Evolutionary conservation across 2,888 invertebrate species (phyloP), one percentile per base, ranked within the genome.

Genomic region (Thyatira batis): DNA sequence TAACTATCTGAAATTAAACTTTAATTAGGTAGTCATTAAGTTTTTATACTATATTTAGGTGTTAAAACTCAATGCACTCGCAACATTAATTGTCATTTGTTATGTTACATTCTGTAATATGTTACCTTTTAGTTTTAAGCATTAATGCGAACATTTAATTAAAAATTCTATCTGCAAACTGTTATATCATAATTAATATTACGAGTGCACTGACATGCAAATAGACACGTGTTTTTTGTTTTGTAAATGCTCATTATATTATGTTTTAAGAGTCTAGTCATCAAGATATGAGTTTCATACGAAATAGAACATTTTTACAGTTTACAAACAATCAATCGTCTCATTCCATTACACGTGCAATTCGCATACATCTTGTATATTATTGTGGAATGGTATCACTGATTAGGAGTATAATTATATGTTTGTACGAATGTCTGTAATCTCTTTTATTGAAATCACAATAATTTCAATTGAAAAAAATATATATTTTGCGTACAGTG

Each of bases 211-310:
- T 69, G 73, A 61, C 53, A 58, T 52, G 60, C 57, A 64, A 69
- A 63, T 82, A 78, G 77, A 69, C 73, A 75, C 72, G 71, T 78
- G 76, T 78, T 76, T 76, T 80, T 83, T 85, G 73, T 87, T 87
- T 86, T 89, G 80, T 89, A 87, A 91, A 91, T 91, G 91, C 91
- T 91, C 91, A 91, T 88, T 86, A 85, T 86, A 80, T 84, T 89
- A 87, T 77, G 81, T 88, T 89, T 85, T 89, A 90, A 89, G 88
- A 89, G 87, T 91, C 91, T 91, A 91, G 91, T 91, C 91, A 91
- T 84, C 86, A 82, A 84, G 83, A 85, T 87, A 84, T 84, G 82
- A 80, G 79, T 85, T 84, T 83, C 84, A 84, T 84, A 78, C 76
- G 75, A 75, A 78, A 69, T 75, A 78, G 73, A 74, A 74, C 74